A percentile compares a stretch with the other conserved stretches of the same genome.
These are phyloP conservation scores for Caretta caretta DNA, from an alignment of 2,113 vertebrate species.

Conservation along the genomic window DNA sequence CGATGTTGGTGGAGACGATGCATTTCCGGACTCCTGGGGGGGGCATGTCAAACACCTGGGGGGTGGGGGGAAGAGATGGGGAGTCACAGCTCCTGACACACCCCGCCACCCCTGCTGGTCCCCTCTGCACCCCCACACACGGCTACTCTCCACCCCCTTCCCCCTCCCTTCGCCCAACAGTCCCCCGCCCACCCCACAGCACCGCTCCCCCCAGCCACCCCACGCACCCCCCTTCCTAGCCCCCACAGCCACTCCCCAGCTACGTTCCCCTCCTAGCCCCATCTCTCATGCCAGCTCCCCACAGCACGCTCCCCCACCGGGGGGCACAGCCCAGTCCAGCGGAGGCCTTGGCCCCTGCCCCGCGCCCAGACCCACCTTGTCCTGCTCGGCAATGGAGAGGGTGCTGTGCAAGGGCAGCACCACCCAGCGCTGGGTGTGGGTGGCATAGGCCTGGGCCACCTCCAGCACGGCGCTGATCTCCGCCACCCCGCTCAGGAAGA, in stretches of 20 bases:
- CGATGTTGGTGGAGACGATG: slow-evolving; percentile 95
- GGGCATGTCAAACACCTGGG: slow-evolving; percentile 90
- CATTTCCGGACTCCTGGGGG: slow-evolving; percentile 92
- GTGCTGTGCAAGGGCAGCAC: slow-evolving; percentile 91
- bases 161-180: accelerated
- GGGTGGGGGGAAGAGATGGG: background rate
- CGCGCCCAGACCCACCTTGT: slow-evolving; percentile 81
- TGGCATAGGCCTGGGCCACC: slow-evolving; percentile 87
- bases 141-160: too few species aligned
- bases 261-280: background rate
- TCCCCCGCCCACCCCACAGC: too few species aligned
- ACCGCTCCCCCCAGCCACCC: accelerated
- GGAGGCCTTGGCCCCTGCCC: accelerated
- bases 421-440: slow-evolving; percentile 88
- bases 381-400: slow-evolving; percentile 90
- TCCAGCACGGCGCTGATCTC: slow-evolving; percentile 90
- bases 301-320: accelerated
- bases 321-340: accelerated
- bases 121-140: too few species aligned
- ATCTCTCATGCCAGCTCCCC: accelerated
- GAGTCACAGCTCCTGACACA: background rate
- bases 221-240: too few species aligned
- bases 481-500: slow-evolving; percentile 93
- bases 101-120: too few species aligned
- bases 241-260: background rate